A percentile compares a stretch with the other conserved stretches of the same genome.
Conservation (phyloP, 2,113 vertebrate species). For the Donacobius atricapilla region DNA sequence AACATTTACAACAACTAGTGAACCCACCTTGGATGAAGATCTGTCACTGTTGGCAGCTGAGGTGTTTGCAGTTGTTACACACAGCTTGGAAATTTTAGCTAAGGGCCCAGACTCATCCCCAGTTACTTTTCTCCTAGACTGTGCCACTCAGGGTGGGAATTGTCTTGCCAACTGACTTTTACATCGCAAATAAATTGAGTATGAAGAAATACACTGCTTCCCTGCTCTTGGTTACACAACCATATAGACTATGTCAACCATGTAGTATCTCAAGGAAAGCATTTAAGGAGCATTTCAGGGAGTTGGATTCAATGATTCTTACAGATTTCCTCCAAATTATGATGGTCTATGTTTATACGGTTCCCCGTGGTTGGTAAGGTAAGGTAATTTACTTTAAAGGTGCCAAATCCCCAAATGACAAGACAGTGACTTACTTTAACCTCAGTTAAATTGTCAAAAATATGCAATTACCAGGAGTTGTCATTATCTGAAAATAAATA, state of each 20-base stretch:
- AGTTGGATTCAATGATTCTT: background rate
- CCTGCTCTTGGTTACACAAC: background rate
- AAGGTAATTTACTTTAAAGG: background rate
- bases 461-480: rapidly evolving
- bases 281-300: background rate
- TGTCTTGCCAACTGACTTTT: background rate
- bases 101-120: background rate
- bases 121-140: background rate
- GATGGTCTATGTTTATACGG: background rate
- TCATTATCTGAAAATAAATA: background rate
- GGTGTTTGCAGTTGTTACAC: background rate
- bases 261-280: background rate
- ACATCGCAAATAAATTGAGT: background rate
- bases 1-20: background rate
- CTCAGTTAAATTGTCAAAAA: background rate
- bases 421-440: background rate
- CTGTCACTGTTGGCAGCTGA: background rate
- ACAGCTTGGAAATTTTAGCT: background rate
- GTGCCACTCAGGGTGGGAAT: background rate
- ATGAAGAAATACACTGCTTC: background rate
- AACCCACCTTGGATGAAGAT: background rate
- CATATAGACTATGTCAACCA: background rate
- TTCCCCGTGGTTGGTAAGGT: background rate
- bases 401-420: background rate
- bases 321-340: background rate